Conservation (phyloP, 2,113 vertebrate genomes). For the Amblyopsis rosae region DNA sequence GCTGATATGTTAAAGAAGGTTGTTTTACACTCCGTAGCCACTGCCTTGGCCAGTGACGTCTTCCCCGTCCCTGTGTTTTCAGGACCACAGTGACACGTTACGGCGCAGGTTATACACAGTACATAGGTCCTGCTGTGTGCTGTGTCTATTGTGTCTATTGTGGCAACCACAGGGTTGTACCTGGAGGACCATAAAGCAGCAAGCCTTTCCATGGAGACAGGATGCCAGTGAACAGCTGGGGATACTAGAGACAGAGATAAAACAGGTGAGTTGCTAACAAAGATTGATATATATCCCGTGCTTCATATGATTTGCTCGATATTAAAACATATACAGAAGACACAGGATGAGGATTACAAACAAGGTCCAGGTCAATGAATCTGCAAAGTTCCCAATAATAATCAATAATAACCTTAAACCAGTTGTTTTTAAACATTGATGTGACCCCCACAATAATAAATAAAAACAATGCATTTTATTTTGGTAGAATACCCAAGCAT, state of each 20-base stretch:
- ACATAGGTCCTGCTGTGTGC: not conserved
- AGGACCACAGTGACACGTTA: not conserved
- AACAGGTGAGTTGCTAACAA: not conserved
- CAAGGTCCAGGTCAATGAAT: too few relatives aligned
- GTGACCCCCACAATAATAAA: too few relatives aligned
- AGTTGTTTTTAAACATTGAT: too few relatives aligned
- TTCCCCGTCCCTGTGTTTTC: constrained; percentile 87
- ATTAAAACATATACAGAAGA: too few relatives aligned
- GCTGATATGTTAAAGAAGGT: constrained; percentile 99
- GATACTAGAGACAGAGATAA: constrained; percentile 79
- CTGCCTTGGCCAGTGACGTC: constrained; percentile 94
- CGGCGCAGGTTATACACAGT: not conserved
- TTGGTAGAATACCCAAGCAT: too few relatives aligned
- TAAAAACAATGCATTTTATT: too few relatives aligned
- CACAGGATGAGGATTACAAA: too few relatives aligned
- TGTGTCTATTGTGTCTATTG: too few relatives aligned
- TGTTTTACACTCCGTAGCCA: constrained; percentile 94
- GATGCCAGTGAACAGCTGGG: constrained; percentile 93
- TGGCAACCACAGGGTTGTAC: constrained; percentile 60
- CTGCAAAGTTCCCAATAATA: too few relatives aligned
- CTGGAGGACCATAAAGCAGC: constrained; percentile 93
- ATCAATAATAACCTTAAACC: too few relatives aligned
- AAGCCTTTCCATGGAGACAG: constrained; percentile 96
- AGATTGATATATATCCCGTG: not conserved
- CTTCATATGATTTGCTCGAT: too few relatives aligned